Conservation (phyloP, 2,888 invertebrate species). For the Odontothrips loti region DNA sequence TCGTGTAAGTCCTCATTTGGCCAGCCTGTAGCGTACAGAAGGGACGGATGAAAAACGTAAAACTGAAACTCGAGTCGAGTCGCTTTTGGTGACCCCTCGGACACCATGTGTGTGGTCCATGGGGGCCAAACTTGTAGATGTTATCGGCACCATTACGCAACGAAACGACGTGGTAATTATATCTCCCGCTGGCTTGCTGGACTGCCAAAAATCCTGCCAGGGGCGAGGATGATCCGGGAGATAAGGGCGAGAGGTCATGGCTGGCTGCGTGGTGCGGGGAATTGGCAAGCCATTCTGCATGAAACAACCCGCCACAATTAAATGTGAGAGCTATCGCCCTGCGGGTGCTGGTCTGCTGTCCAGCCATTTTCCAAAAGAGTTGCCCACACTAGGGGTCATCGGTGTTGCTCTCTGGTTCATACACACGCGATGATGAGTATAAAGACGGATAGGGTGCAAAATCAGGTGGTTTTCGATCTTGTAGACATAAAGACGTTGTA, state of each 20-base stretch:
- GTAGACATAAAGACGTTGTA: no score
- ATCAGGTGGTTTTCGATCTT: no score
- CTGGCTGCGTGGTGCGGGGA: not conserved
- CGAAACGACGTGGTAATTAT: slow-evolving; percentile 22
- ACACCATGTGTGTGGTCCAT: slow-evolving; percentile 24
- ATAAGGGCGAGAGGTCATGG: not conserved
- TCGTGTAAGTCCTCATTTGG: not conserved
- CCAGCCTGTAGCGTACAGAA: no score
- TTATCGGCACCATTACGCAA: not conserved
- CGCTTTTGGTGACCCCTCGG: not conserved
- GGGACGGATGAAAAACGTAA: not conserved
- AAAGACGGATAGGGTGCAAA: no score
- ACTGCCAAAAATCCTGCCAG: not conserved
- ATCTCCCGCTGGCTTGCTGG: slow-evolving; percentile 2
- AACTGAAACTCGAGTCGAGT: not conserved
- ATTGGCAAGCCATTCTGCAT: not conserved
- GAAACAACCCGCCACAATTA: no score
- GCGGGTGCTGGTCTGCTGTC: no score
- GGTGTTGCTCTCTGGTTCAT: no score
- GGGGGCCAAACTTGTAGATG: slow-evolving; percentile 2
- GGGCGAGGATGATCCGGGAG: not conserved
- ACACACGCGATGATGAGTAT: no score
- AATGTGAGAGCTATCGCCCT: no score
- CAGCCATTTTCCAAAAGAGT: no score
- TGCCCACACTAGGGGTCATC: no score